These are phyloP conservation scores for Clarias platycephalus DNA, from an alignment of 2,797 vertebrate species.

Conservation along the genomic window DNA sequence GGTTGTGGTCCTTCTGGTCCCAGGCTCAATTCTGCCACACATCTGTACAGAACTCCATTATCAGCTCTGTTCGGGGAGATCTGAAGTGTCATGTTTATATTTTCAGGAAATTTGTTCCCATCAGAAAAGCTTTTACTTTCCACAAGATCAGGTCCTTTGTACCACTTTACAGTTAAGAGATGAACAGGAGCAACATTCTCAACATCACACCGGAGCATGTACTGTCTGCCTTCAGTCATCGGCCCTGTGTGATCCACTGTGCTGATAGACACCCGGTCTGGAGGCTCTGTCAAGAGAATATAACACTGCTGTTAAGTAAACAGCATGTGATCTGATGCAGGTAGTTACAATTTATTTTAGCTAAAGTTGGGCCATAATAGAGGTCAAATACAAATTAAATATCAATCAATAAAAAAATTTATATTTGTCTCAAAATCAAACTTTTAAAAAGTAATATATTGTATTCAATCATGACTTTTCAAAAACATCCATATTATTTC, in stretches of 20 bases:
- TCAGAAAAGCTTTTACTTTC: fast-evolving
- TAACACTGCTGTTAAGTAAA: background rate
- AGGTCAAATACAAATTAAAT: background rate
- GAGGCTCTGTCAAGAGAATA: conserved; percentile 62
- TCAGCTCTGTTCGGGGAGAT: conserved; percentile 54
- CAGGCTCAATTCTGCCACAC: conserved; percentile 67
- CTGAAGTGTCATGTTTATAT: background rate
- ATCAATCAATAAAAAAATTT: too few species aligned
- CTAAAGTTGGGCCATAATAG: background rate
- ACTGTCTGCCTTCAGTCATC: conserved; percentile 49
- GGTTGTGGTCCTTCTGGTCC: conserved; percentile 57
- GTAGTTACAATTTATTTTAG: background rate
- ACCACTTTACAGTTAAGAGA: conserved; percentile 65
- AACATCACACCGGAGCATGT: conserved; percentile 56
- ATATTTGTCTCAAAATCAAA: background rate
- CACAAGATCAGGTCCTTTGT: conserved; percentile 33
- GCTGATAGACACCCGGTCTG: conserved; percentile 38
- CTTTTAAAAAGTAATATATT: too few species aligned
- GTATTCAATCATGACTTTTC: background rate
- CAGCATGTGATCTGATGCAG: background rate
- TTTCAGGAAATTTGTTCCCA: conserved; percentile 11
- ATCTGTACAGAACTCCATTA: conserved; percentile 58
- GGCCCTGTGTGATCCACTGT: fast-evolving
- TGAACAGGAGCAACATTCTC: conserved; percentile 59
- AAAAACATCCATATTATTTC: background rate